phyloP scores from a whole-genome alignment of 2,113 vertebrate species.

The Megaleporinus macrocephalus region DNA sequence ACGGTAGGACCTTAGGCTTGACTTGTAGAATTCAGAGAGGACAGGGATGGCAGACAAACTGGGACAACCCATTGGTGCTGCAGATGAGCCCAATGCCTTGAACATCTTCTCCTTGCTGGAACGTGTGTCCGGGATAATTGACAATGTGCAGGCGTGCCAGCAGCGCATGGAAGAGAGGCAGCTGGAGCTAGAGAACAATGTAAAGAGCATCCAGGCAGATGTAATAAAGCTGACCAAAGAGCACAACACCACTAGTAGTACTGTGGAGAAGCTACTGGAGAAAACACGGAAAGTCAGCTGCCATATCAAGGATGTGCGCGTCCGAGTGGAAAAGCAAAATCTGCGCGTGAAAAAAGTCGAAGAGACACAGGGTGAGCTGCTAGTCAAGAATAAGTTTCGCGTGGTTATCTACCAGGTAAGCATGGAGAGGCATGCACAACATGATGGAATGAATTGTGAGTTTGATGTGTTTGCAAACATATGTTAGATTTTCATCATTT shows the following conservation, averaged over 20 bases:
- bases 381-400: constrained; percentile 95
- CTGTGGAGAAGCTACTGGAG: constrained; percentile 88
- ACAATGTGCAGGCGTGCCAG: constrained; percentile 91
- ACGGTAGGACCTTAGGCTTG: constrained; percentile 24
- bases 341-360: constrained; percentile 88
- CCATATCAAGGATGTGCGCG: constrained; percentile 91
- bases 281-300: constrained; percentile 93
- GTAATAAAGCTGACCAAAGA: constrained; percentile 88
- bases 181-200: constrained; percentile 86
- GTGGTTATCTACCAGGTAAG: constrained; percentile 98
- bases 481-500: background rate
- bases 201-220: constrained; percentile 91
- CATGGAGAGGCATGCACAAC: background rate
- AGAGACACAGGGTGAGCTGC: constrained; percentile 90
- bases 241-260: constrained; percentile 83
- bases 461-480: no score
- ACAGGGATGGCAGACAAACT: constrained; percentile 77
- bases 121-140: constrained; percentile 92
- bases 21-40: constrained; percentile 18
- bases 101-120: constrained; percentile 90
- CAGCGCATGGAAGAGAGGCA: constrained; percentile 94
- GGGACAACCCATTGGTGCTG: constrained; percentile 67
- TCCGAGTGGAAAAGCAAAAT: constrained; percentile 90
- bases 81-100: constrained; percentile 82
- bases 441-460: no score